A percentile compares a stretch with the other conserved stretches of the same genome.
Evolutionary conservation across 1,140 invertebrate genomes (phyloP).

Genomic region (Medauroidea extradentata): DNA sequence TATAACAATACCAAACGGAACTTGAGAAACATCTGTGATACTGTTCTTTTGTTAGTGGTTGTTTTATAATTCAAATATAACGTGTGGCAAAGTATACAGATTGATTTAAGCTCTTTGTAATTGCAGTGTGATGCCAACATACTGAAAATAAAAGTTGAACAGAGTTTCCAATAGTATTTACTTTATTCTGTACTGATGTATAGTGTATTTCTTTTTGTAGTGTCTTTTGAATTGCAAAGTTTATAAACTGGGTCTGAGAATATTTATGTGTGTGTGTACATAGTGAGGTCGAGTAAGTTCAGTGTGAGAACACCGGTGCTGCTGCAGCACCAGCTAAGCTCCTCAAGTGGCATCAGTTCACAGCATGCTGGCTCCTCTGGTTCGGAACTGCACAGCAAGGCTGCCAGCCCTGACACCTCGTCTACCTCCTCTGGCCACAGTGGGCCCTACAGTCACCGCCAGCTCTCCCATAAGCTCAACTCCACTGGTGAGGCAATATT

Average conservation of each 20-base stretch:
- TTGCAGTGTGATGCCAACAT: too few relatives aligned
- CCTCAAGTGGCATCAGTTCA: slow-evolving; percentile 3
- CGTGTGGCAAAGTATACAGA: too few relatives aligned
- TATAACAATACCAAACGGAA: too few relatives aligned
- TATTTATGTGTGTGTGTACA: neutral
- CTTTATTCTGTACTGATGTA: too few relatives aligned
- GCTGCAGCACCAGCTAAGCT: slow-evolving; percentile 12
- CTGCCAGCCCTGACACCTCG: neutral
- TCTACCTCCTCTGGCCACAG: neutral
- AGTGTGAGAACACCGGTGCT: slow-evolving; percentile 17
- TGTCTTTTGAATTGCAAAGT: neutral
- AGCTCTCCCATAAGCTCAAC: slow-evolving; percentile 29
- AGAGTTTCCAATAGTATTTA: too few relatives aligned
- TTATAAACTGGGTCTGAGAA: neutral
- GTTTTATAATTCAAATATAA: too few relatives aligned
- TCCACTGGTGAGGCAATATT: slow-evolving; percentile 26
- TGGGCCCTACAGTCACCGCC: slow-evolving; percentile 14
- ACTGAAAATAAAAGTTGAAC: too few relatives aligned
- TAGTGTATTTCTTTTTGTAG: neutral
- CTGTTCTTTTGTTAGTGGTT: too few relatives aligned
- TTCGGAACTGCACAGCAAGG: neutral
- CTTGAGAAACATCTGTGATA: too few relatives aligned
- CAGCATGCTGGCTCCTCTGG: neutral
- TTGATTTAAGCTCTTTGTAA: too few relatives aligned
- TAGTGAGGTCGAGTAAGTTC: slow-evolving; percentile 20